Base-by-base conservation (phyloP, 2,888 invertebrate species). In the Dryadula phaetusa region DNA sequence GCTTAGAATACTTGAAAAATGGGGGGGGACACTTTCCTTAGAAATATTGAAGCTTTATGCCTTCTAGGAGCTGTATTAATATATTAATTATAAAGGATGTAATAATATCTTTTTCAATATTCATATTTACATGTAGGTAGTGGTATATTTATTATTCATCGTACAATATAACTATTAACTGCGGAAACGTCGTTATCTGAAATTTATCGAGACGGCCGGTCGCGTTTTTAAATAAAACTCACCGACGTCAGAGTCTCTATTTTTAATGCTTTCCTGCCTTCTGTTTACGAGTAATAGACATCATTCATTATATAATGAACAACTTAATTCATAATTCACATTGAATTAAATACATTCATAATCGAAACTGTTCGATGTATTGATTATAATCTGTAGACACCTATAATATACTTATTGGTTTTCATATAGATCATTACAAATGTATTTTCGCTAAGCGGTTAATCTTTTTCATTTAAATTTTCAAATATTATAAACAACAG, bases 191-290 rank as follows among this genome's bases (percentile, higher is more conserved):
- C 49, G 25, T 56, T 69, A 62, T 68, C 63, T 67, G 53, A 58
- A 70, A 44, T 62, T 47, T 62, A 70, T 66, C 64, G 64, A 70
- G 70, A 72, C 70, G 60, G 53, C 56, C 70, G 67, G 64, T 66
- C 63, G 62, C 63, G 67, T 70, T 76, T 77, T 77, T 72, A 79
- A 80, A 78, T 79, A 79, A 79, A 78, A 78, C 76, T 75, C 71
- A 74, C 73, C 76, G 74, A 77, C 79, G 77, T 75, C 77, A 75
- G 73, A 62, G 52, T 54, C 60, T 77, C 79, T 83, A 82, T 83
- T 82, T 82, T 75, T 37, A 77, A 77, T 69, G 71, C 70, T 76
- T 77, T 77, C 73, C 74, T 76, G 72, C 47, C 73, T 75, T 72
- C 64, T 66, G 60, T 64, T 69, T 70, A 66, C 64, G 34, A 67